phyloP scores from a whole-genome alignment of 2,888 invertebrate species.

The Pristionchus entomophagus region DNA sequence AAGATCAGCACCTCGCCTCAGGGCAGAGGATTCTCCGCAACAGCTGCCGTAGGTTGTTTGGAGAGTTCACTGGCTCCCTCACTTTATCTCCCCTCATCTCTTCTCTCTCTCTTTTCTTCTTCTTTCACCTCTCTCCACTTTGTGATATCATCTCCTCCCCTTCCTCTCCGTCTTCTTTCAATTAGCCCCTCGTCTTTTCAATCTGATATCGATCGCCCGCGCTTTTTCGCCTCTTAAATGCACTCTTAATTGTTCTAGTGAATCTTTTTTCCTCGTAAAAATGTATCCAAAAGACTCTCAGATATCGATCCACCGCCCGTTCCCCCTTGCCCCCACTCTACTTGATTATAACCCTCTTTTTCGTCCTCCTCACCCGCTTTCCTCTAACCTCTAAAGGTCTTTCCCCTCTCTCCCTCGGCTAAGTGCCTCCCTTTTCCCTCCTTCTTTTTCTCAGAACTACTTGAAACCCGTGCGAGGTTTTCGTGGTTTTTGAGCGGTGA shows the following conservation, averaged over 20 bases:
- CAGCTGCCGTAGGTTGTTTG: background rate
- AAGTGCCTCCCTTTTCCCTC: background rate
- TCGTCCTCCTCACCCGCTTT: background rate
- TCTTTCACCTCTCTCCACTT: background rate
- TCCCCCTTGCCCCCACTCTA: background rate
- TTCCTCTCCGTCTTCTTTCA: background rate
- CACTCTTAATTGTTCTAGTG: background rate
- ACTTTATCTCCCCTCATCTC: background rate
- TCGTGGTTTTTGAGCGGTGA: background rate
- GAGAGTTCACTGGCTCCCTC: background rate
- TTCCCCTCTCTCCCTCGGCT: background rate
- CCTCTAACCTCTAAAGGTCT: slow-evolving; percentile 15
- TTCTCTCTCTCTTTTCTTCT: background rate
- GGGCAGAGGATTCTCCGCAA: too few relatives aligned
- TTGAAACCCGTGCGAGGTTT: background rate
- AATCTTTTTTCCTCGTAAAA: background rate
- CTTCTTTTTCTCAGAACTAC: slow-evolving; percentile 4
- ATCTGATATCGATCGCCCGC: background rate
- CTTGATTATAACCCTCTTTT: slow-evolving; percentile 8
- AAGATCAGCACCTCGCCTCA: too few relatives aligned
- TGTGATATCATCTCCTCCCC: slow-evolving; percentile 24
- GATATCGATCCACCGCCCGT: background rate
- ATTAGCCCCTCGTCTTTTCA: background rate
- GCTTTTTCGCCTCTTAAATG: too few relatives aligned
- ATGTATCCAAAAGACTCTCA: too few relatives aligned